A percentile compares a stretch with the other conserved stretches of the same genome.
phyloP scores from a whole-genome alignment of 2,888 invertebrate species.

The Aphodius granarius region DNA sequence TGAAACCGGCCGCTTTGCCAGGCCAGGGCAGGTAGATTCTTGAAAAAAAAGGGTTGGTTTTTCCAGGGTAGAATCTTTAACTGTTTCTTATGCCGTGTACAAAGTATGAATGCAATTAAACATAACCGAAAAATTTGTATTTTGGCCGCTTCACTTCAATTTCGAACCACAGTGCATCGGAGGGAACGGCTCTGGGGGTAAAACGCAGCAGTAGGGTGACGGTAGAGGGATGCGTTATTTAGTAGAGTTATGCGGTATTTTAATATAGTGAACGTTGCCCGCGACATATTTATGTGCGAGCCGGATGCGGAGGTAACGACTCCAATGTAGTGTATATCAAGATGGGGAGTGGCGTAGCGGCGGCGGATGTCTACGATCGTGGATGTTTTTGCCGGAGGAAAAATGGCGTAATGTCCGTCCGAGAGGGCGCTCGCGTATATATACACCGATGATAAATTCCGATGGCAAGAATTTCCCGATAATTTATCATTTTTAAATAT shows the following conservation, averaged over 20 bases:
- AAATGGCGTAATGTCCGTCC: neutral
- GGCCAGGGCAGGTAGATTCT: too few species aligned
- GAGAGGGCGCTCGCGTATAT: neutral
- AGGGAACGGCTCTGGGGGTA: too few species aligned
- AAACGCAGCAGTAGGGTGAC: neutral
- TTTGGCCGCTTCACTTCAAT: too few species aligned
- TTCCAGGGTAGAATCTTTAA: too few species aligned
- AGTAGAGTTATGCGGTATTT: slow-evolving; percentile 11
- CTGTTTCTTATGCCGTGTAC: too few species aligned
- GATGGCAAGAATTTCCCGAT: neutral
- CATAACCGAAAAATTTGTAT: too few species aligned
- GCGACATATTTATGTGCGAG: slow-evolving; percentile 12
- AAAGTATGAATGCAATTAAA: too few species aligned
- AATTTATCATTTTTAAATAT: slow-evolving; percentile 9
- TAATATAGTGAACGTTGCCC: slow-evolving; percentile 4
- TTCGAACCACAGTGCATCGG: too few species aligned
- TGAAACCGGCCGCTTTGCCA: too few species aligned
- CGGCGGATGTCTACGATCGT: slow-evolving; percentile 11
- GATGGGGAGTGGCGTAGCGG: too few species aligned
- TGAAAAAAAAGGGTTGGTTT: too few species aligned
- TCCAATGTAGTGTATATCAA: slow-evolving; percentile 7
- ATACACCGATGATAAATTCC: slow-evolving; percentile 1
- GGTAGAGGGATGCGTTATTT: neutral
- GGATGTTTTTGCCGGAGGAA: slow-evolving; percentile 8
- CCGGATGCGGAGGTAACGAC: neutral